These are phyloP conservation scores for Numenius arquata DNA, from an alignment of 2,113 vertebrate species.

Conservation along the genomic window DNA sequence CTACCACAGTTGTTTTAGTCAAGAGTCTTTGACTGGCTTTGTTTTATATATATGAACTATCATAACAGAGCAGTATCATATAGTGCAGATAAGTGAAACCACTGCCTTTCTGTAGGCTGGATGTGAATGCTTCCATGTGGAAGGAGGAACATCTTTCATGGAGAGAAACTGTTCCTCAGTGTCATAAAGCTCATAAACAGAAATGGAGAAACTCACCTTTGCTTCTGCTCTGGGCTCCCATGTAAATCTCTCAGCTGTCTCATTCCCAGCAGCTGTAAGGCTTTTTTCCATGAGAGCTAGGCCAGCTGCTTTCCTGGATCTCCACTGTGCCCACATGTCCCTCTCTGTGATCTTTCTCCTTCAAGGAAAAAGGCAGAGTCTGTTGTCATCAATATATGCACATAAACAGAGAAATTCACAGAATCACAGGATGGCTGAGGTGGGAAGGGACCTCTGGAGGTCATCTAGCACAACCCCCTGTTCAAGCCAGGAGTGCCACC, in stretches of 20 bases:
- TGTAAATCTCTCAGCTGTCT: not conserved
- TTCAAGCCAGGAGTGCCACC: not conserved
- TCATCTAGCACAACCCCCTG: not conserved
- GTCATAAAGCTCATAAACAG: not conserved
- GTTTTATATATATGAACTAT: not conserved
- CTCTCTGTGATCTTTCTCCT: not conserved
- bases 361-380: not conserved
- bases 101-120: not conserved
- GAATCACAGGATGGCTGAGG: not conserved
- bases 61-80: not conserved
- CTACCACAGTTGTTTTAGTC: not conserved
- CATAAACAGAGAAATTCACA: not conserved
- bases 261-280: not conserved
- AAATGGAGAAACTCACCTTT: not conserved
- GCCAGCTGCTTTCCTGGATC: not conserved
- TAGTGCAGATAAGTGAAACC: not conserved
- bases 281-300: not conserved
- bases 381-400: not conserved
- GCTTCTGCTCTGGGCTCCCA: not conserved
- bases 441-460: not conserved
- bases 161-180: not conserved
- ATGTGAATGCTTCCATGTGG: not conserved
- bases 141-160: not conserved
- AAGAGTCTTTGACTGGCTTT: not conserved
- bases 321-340: not conserved